Percentiles rank a stretch among this genome's conserved stretches.
phyloP scores from a whole-genome alignment of 1,140 invertebrate genomes.

The Platorchestia sp. region DNA sequence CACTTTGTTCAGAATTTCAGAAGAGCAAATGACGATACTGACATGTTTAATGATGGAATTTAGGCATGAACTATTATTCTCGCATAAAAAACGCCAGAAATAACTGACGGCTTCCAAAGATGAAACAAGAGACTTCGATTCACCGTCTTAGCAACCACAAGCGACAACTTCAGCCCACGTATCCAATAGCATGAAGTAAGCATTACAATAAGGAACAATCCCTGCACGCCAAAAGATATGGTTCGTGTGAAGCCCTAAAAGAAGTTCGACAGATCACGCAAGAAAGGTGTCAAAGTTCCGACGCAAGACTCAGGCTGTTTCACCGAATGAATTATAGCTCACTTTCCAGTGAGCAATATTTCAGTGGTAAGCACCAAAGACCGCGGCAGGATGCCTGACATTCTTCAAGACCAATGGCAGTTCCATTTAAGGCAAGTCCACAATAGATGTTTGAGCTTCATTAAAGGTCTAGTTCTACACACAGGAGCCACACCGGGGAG shows the following conservation, averaged over 20 bases:
- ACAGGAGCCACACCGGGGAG: neutral
- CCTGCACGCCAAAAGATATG: neutral
- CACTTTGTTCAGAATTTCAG: neutral
- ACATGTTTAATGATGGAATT: too few relatives aligned
- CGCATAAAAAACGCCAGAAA: too few relatives aligned
- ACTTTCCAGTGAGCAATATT: neutral
- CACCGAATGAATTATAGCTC: neutral
- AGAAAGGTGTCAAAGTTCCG: neutral
- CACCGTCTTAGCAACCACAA: neutral
- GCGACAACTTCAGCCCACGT: neutral
- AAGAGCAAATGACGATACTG: too few relatives aligned
- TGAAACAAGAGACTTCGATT: neutral
- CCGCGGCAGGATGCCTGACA: conserved; percentile 24
- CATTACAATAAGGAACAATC: neutral
- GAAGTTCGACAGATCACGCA: neutral
- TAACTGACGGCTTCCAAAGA: neutral
- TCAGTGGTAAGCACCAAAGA: neutral
- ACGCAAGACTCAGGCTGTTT: neutral
- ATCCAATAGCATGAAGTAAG: neutral
- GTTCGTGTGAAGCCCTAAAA: neutral
- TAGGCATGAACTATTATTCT: neutral
- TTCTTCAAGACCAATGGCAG: neutral
- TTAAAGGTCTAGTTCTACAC: conserved; percentile 35
- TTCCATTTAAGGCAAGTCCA: neutral
- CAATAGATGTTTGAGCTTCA: conserved; percentile 26